Base-by-base conservation (phyloP, 2,888 invertebrate species). In the Limnephilus lunatus region DNA sequence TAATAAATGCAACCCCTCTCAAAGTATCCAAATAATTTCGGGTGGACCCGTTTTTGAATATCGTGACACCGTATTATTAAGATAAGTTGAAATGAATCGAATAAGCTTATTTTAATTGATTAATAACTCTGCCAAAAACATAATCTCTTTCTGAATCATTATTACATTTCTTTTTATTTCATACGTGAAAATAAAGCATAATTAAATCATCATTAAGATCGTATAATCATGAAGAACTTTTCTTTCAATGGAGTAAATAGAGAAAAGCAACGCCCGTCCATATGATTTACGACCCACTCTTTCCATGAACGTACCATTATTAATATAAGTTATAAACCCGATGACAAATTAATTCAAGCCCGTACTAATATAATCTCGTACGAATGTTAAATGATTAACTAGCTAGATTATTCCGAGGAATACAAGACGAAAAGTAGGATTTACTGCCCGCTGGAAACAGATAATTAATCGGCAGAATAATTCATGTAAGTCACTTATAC, bases 311-410 rank as follows among this genome's bases (percentile, higher is more conserved):
- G 83, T 35, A 83, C 25, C 68, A 83, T 15, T 39, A 83, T 83
- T 39, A 32, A 32, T 83, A 32, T n/a, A 35, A 83, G 83, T 25
- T 35, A 39, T 83, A 32, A 83, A 83, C 83, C 25, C 35, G 83
- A 83, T 83, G 83, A 83, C 83, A 83, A 83, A 83, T 83, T 83
- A 83, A 83, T 32, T 39, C 83, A 19, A 83, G 83, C 19, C 35
- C 83, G 35, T 83, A 35, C 35, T 83, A 83, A 83, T 83, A 83
- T 83, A 83, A 83, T 35, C 35, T 83, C 35, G 83, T 35, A 83
- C 83, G 19, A 68, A 68, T 35, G 83, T 35, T 19, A 83, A 35
- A 83, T 83, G 35, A 83, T 32, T 32, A 35, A 83, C 83, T 68
- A 25, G 9, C 7, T 68, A 68, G 68, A 83, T 83, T 83, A 83